Evolutionary conservation across 2,888 invertebrate species (phyloP), one percentile per base, ranked within the genome.

Genomic region (Cyclophora albipunctata): DNA sequence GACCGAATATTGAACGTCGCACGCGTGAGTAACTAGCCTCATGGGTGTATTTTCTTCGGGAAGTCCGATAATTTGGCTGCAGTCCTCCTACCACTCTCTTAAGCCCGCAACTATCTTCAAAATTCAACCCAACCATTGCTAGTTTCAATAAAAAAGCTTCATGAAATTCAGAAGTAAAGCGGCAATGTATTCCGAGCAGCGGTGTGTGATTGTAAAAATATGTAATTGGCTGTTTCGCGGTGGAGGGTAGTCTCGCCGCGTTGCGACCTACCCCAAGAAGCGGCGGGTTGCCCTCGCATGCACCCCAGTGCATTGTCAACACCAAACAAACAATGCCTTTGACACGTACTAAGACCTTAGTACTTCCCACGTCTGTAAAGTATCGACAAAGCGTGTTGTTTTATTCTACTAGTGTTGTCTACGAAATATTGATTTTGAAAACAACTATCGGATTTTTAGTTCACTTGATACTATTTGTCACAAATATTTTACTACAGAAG

Each of bases 211-310:
- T 33, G 46, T 46, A 40, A 34, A n/a, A 34, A 5, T 63, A 52
- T 45, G 34, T 40, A 48, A 57, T 37, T 73, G 72, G 73, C 73
- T 69, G 67, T 37, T 37, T 37, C 55, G 62, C 54, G 37, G 57
- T 46, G 37, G 49, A 54, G 59, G 55, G 74, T 81, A 47, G 45
- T 60, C 69, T 63, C 62, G 81, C 78, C 80, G 78, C 73, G 81
- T 63, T 71, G 66, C 73, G 83, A 86, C 86, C 86, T 87, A 81
- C 86, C 84, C 81, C 76, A 87, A 81, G 68, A 62, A 63, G 64
- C 58, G 61, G 71, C 64, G 66, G 67, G 66, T 81, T 85, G 73
- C 68, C 71, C 74, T 59, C 60, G 50, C 50, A 55, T 63, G 60
- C 64, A 63, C 59, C 62, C 57, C 53, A 57, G 62, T 78, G 80